phyloP scores from a whole-genome alignment of 2,888 invertebrate species.

The Alcis repandata region DNA sequence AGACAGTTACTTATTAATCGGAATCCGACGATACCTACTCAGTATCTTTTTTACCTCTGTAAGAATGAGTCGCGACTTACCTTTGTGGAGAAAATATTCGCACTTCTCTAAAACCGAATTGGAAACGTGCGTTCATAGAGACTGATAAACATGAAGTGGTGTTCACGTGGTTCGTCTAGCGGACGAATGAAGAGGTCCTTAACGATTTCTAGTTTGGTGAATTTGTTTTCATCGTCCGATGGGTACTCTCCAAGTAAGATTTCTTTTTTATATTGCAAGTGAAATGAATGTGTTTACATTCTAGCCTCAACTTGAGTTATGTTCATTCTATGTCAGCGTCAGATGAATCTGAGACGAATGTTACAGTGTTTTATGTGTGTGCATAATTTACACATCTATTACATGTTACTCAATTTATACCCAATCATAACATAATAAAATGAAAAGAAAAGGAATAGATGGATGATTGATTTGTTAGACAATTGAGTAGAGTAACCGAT shows the following conservation, averaged over 20 bases:
- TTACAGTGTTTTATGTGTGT: too few species aligned
- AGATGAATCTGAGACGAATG: too few species aligned
- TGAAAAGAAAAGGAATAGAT: too few species aligned
- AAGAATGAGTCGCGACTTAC: slow-evolving; percentile 30
- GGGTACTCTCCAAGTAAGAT: slow-evolving; percentile 64
- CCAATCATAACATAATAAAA: too few species aligned
- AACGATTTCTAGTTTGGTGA: slow-evolving; percentile 48
- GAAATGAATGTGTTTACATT: background rate
- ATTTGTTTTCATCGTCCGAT: slow-evolving; percentile 43
- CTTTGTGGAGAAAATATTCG: slow-evolving; percentile 27
- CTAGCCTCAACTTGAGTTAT: background rate
- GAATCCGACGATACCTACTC: slow-evolving; percentile 43
- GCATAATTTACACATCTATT: too few species aligned
- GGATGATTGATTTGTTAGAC: too few species aligned
- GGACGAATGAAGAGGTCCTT: slow-evolving; percentile 45
- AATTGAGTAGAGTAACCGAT: too few species aligned
- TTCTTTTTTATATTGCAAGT: slow-evolving; percentile 27
- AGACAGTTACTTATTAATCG: slow-evolving; percentile 51
- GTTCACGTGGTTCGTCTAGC: slow-evolving; percentile 31
- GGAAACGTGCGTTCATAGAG: slow-evolving; percentile 7
- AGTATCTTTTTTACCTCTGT: slow-evolving; percentile 23
- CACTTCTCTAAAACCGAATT: background rate
- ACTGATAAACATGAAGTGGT: slow-evolving; percentile 25
- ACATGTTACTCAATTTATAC: too few species aligned
- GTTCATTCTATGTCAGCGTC: background rate